Percentiles rank a stretch among this genome's conserved stretches.
These are phyloP conservation scores for Vidua macroura DNA, from an alignment of 2,113 vertebrate species.

Conservation along the genomic window DNA sequence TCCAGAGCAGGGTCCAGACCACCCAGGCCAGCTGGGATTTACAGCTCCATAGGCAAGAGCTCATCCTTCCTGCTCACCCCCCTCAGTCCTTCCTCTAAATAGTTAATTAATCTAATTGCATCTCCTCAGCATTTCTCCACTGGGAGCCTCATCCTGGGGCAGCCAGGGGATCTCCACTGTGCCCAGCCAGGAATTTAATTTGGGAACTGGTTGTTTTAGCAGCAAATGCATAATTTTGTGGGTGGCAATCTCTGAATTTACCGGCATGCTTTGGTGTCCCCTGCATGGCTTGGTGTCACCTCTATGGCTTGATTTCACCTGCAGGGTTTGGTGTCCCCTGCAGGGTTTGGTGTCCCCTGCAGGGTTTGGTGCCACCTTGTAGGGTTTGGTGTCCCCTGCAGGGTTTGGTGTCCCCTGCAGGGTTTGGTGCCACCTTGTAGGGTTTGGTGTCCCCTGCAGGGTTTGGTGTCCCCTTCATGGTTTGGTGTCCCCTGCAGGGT, in stretches of 20 bases:
- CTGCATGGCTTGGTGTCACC: accelerated
- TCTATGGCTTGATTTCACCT: not conserved
- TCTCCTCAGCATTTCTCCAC: not conserved
- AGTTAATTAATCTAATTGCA: not conserved
- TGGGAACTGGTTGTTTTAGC: not conserved
- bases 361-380: not conserved
- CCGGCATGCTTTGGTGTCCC: not conserved
- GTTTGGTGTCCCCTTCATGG: accelerated
- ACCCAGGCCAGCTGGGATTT: not conserved
- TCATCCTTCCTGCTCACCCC: not conserved
- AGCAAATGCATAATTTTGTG: not conserved
- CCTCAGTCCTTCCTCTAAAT: not conserved
- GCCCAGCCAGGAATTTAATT: not conserved
- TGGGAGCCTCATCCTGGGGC: too few species aligned
- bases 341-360: accelerated
- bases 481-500: not conserved
- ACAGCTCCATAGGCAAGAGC: not conserved
- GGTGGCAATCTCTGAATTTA: not conserved
- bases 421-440: not conserved
- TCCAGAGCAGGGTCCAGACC: not conserved
- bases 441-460: not conserved
- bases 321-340: too few species aligned
- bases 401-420: too few species aligned
- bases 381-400: accelerated
- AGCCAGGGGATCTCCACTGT: not conserved